Evolutionary conservation across 2,113 vertebrate genomes (phyloP).

Genomic region (Lycocorax pyrrhopterus): DNA sequence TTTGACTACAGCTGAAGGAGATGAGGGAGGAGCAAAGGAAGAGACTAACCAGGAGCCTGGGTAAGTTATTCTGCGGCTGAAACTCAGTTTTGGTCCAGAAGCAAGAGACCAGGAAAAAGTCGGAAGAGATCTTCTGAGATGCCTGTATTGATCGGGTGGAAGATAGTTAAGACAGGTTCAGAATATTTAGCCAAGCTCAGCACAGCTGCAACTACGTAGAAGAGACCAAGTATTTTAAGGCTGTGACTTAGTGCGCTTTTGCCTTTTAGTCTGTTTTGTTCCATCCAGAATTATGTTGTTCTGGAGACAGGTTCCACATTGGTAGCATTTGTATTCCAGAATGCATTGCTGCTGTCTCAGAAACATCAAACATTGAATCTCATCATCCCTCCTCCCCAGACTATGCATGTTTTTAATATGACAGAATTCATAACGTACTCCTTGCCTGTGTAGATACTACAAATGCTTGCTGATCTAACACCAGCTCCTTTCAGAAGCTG

Average conservation of each 20-base stretch:
- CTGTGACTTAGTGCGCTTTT: background rate
- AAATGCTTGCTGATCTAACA: background rate
- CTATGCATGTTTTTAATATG: background rate
- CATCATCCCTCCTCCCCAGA: background rate
- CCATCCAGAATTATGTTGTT: background rate
- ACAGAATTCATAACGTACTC: background rate
- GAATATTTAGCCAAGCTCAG: background rate
- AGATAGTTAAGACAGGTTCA: background rate
- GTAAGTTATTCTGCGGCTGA: background rate
- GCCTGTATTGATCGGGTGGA: background rate
- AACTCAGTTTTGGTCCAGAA: background rate
- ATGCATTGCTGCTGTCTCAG: background rate
- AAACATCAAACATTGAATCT: background rate
- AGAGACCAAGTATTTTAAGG: background rate
- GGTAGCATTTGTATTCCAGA: background rate
- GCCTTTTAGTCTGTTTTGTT: background rate
- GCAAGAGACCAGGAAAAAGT: background rate
- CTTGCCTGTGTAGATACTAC: background rate
- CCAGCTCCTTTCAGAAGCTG: background rate
- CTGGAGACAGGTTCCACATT: background rate
- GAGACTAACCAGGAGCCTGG: background rate
- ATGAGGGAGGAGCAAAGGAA: background rate
- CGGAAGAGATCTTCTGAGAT: background rate
- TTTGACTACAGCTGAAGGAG: background rate
- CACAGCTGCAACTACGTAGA: rapidly evolving